Percentiles rank a stretch among this genome's conserved stretches.
Evolutionary conservation across 2,113 vertebrate genomes (phyloP).

Genomic region (Halichoerus grypus): DNA sequence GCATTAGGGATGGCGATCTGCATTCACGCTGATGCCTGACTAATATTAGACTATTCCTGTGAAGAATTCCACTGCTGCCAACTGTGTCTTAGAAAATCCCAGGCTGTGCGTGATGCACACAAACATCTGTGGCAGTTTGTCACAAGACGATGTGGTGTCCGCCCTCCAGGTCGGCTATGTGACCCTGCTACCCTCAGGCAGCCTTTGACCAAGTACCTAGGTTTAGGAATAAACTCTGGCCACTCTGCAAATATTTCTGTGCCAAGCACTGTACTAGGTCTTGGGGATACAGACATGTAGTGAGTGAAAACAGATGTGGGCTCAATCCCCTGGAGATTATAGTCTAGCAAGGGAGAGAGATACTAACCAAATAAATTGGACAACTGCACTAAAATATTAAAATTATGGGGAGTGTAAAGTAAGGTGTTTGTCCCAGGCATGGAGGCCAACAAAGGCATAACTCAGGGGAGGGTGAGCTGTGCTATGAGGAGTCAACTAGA

Average conservation of each 20-base stretch:
- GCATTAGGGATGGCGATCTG: not conserved
- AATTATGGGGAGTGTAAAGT: not conserved
- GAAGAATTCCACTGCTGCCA: conserved; percentile 49
- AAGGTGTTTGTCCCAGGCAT: not conserved
- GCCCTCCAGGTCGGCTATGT: not conserved
- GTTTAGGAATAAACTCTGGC: not conserved
- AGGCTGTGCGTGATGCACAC: not conserved
- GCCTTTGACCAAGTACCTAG: not conserved
- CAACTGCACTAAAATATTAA: not conserved
- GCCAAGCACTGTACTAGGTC: not conserved
- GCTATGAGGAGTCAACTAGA: not conserved
- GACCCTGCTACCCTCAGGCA: not conserved
- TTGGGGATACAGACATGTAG: not conserved
- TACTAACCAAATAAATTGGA: not conserved
- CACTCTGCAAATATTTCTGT: not conserved
- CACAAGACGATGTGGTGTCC: not conserved
- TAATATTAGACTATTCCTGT: conserved; percentile 33
- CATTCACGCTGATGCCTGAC: not conserved
- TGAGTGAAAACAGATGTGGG: not conserved
- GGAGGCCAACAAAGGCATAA: not conserved
- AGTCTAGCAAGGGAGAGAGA: not conserved
- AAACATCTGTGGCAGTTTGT: conserved; percentile 66
- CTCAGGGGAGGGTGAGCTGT: not conserved
- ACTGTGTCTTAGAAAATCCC: conserved; percentile 13
- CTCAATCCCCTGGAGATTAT: not conserved